Evolutionary conservation across 2,797 vertebrate species (phyloP), one percentile per base, ranked within the genome.

Genomic region (Xerus rutilus): DNA sequence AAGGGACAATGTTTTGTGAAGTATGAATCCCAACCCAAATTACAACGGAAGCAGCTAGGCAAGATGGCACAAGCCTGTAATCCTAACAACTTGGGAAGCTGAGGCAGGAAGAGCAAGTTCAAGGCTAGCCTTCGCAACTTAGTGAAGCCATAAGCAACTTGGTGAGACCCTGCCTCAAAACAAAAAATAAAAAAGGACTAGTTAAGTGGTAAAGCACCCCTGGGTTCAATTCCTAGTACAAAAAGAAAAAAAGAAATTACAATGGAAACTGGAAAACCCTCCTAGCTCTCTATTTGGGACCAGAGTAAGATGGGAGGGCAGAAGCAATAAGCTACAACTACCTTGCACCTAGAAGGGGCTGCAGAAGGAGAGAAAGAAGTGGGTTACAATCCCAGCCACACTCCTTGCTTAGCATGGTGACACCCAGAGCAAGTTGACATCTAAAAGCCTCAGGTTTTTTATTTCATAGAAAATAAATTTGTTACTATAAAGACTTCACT

Each of bases 371-470:
- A 92, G 81, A 90, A 18, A 88, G 76, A 85, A 21, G 14, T n/a
- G 10, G 35, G 15, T 67, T n/a, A 76, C 81, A 87, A 84, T 84
- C 49, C 93, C 76, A 88, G 5, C n/a, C 47, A 12, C 49, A 35
- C 49, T 39, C 17, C n/a, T 83, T 74, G n/a, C 69, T 89, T 17
- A 73, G 39, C 43, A 79, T 39, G 39, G 39, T 0, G 15, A 54
- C 17, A 81, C 20, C 35, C 39, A 78, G 35, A 23, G 69, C 23
- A 81, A 72, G 35, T 20, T 45, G 86, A 32, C 4, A 39, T 28
- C 72, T 94, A 64, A 84, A 85, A 95, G 79, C 70, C 65, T 97
- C 47, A 13, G 30, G 47, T n/a, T 96, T 94, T 72, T 59, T n/a
- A 87, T 64, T 93, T 79, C 78, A 78, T 8, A 83, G 94, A 52